Evolutionary conservation across 2,888 invertebrate genomes (phyloP), one percentile per base, ranked within the genome.

Genomic region (Drosophila prostipennis): DNA sequence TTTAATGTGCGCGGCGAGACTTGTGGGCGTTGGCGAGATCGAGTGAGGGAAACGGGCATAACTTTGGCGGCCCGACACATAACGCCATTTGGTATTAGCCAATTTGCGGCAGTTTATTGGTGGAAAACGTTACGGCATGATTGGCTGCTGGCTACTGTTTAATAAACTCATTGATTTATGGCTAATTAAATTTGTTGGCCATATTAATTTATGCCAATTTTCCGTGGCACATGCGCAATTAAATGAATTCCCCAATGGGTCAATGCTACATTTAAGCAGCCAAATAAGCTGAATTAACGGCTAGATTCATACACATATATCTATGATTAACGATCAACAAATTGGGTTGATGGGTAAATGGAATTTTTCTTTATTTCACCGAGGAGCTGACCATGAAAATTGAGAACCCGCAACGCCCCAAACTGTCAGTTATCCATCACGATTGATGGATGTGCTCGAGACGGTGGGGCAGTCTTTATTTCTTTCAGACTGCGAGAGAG

Each of bases 141-240:
- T 87, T 83, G 80, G 81, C 70, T 69, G 69, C 80, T 72, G 69
- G 19, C 84, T 85, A 87, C 85, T 80, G 81, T 80, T 82, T 84
- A 86, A 89, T 87, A 87, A 89, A 87, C 82, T 83, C 74, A 69
- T 80, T 87, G 82, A 87, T 89, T 87, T 89, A 87, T 84, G 84
- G 70, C 77, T 87, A 87, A 87, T 87, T 87, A 86, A 89, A 87
- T 87, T 80, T 73, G 80, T 76, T 54, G 78, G 76, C 68, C 76
- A 74, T 74, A 84, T 84, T 85, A 77, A 84, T 85, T 87, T 84
- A 84, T 79, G 83, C 79, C 80, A 76, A 83, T 83, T 79, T 74
- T 75, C 65, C 72, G 71, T 69, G 74, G 78, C 74, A 78, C 75
- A 73, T 85, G 79, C 70, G 82, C 80, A 79, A 57, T 54, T 23